phyloP scores from a whole-genome alignment of 2,113 vertebrate species.

The Colaptes auratus region DNA sequence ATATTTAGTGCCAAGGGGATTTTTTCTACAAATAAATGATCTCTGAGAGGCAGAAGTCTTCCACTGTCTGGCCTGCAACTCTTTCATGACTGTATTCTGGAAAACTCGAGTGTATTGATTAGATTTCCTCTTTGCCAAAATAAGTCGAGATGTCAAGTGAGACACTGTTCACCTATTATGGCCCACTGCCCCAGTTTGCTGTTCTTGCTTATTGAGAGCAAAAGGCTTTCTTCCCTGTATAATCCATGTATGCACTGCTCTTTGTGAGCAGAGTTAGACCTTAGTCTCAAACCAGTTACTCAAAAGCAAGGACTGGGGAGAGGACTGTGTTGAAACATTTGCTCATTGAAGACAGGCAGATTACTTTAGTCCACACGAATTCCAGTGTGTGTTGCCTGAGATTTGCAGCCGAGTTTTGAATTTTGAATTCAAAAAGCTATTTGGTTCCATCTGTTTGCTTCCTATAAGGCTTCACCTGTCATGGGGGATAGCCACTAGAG shows the following conservation, averaged over 20 bases:
- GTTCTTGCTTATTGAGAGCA: neutral
- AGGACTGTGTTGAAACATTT: neutral
- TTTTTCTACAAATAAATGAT: neutral
- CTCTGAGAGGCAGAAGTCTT: neutral
- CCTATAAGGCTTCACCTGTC: neutral
- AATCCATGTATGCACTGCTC: neutral
- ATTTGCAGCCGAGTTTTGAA: neutral
- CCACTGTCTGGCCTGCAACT: neutral
- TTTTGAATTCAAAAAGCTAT: neutral
- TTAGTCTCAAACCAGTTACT: neutral
- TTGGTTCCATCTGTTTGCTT: neutral
- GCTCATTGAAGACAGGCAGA: neutral
- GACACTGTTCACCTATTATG: neutral
- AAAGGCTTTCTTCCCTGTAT: neutral
- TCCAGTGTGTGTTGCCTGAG: accelerated
- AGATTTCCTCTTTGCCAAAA: neutral
- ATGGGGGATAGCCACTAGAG: neutral
- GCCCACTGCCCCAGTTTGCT: neutral
- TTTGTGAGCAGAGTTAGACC: neutral
- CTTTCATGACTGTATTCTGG: neutral
- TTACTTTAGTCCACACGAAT: neutral
- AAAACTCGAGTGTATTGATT: neutral
- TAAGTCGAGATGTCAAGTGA: neutral
- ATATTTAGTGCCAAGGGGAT: neutral
- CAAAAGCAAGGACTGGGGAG: neutral